Evolutionary conservation across 2,113 vertebrate species (phyloP).

Genomic region (Halichoerus grypus): DNA sequence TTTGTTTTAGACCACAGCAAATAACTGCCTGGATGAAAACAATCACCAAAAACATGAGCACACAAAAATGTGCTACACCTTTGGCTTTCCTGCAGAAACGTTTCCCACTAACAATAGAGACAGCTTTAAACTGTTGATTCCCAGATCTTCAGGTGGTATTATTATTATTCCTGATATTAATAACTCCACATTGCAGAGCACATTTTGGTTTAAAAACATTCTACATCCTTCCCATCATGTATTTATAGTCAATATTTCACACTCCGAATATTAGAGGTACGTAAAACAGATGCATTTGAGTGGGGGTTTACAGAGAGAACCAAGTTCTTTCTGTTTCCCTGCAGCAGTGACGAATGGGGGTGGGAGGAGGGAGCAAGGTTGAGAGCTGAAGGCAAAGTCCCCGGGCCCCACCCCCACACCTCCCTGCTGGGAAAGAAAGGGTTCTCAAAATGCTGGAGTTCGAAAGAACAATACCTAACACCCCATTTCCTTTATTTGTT

Average conservation of each 20-base stretch:
- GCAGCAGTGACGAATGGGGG: neutral
- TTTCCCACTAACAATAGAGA: neutral
- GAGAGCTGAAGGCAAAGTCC: neutral
- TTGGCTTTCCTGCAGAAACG: neutral
- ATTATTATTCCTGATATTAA: slow-evolving; percentile 53
- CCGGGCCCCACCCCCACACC: accelerated
- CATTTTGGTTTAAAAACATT: slow-evolving; percentile 34
- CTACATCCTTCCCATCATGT: neutral
- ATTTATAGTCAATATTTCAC: slow-evolving; percentile 66
- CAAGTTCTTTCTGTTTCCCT: neutral
- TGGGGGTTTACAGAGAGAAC: neutral
- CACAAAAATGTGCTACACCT: neutral
- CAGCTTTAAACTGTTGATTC: neutral
- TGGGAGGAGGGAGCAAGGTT: too few relatives aligned
- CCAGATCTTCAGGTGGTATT: neutral
- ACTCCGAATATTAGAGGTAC: slow-evolving; percentile 28
- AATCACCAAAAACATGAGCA: neutral
- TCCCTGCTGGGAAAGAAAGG: neutral
- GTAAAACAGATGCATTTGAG: slow-evolving; percentile 18
- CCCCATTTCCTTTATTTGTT: neutral
- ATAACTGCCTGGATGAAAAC: neutral
- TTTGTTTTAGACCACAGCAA: neutral
- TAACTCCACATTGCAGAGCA: slow-evolving; percentile 9
- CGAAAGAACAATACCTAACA: neutral
- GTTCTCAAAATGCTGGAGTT: neutral